Conservation (phyloP, 2,888 invertebrate genomes). For the Orgyia antiqua region DNA sequence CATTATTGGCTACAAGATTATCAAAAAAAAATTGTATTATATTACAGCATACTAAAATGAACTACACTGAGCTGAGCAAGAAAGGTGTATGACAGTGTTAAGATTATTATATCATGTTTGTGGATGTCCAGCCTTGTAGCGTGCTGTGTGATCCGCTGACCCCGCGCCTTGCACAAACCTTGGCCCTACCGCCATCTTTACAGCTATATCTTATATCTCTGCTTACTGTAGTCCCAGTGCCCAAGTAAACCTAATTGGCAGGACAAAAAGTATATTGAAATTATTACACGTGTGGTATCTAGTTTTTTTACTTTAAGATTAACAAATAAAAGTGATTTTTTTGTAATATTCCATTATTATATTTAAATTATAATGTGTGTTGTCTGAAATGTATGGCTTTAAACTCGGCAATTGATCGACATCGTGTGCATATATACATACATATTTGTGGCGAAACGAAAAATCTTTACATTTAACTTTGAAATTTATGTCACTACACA, state of each 20-base stretch:
- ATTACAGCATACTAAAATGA: no score
- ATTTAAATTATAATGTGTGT: conserved; percentile 9
- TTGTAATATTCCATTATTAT: conserved; percentile 10
- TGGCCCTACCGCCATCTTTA: conserved; percentile 11
- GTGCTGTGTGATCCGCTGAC: conserved; percentile 19
- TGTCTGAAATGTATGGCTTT: conserved; percentile 27
- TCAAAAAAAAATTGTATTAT: no score
- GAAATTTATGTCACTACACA: no score
- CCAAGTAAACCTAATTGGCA: conserved; percentile 16
- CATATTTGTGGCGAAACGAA: no score
- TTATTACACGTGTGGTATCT: conserved; percentile 19
- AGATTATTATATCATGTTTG: conserved; percentile 15
- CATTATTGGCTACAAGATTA: no score
- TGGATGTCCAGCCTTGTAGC: conserved; percentile 42
- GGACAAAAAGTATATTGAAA: conserved; percentile 13
- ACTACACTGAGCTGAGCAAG: no score
- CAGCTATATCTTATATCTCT: conserved; percentile 37
- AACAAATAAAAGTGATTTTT: conserved; percentile 15
- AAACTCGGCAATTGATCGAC: conserved; percentile 32
- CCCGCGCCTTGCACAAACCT: conserved; percentile 32
- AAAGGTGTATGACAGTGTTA: no score
- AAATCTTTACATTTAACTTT: no score
- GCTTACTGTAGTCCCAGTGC: conserved; percentile 49
- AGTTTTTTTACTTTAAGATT: conserved; percentile 17
- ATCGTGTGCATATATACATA: no score